Evolutionary conservation across 2,888 invertebrate genomes (phyloP), one percentile per base, ranked within the genome.

Genomic region (Apamea epomidion): DNA sequence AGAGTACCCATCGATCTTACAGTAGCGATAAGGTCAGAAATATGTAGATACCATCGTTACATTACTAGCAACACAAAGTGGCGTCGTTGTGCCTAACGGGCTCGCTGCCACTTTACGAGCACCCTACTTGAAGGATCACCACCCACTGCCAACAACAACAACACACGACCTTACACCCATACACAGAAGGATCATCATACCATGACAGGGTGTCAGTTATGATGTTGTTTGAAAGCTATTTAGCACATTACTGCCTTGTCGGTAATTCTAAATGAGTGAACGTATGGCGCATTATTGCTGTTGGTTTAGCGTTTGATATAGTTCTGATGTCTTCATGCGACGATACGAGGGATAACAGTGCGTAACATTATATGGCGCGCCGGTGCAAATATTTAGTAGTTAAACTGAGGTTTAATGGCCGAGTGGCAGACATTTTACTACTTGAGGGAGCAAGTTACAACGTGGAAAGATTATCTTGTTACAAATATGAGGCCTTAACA

Each of bases 91-190:
- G 82, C 76, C 79, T 87, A 77, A 87, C 87, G 81, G 85, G 86
- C 86, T 81, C 78, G 85, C 84, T 88, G 81, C 78, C 83, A 85
- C 87, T 90, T 88, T 87, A 87, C 87, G 89, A 88, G 78, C 74
- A 78, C 80, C 83, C 89, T 86, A 87, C 88, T 88, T 91, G 83
- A 85, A 85, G 86, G 83, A 88, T 82, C 58, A 68, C 82, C 72
- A 45, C 25, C 62, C 18, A 51, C 64, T 29, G 62, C 67, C 51
- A 25, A 14, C 60, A 64, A 14, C 60, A 64, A 12, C 21, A 69
- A 70, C 45, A 62, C 60, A 5, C 67, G 21, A 67, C 75, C 77
- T 80, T 87, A 87, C n/a, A 0, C 0, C 0, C 4, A 54, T 51
- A 18, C 0, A 18, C 21, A 45, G 67, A 81, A 73, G 64, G 70